phyloP scores from a whole-genome alignment of 1,140 invertebrate species.

The Rhagoletis zephyria region DNA sequence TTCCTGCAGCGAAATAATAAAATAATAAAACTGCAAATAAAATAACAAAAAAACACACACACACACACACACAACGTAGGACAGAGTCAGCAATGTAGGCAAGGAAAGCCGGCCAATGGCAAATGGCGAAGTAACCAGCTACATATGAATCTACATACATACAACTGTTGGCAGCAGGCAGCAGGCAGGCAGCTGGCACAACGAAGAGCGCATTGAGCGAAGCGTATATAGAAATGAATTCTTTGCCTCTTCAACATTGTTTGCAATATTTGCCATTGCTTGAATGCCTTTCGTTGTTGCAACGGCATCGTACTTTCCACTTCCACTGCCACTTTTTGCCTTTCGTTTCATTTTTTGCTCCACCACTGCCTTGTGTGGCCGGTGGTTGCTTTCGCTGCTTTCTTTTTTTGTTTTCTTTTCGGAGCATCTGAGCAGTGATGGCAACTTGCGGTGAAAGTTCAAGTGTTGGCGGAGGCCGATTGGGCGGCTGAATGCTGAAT shows the following conservation, averaged over 20 bases:
- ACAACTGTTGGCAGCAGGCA: no score
- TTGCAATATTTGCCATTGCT: constrained; percentile 46
- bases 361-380: neutral
- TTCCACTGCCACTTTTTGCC: neutral
- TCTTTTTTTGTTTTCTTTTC: constrained; percentile 17
- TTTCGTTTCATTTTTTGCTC: constrained; percentile 21
- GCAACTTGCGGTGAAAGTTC: constrained; percentile 40
- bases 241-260: constrained; percentile 24
- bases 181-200: neutral
- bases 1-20: constrained; percentile 35
- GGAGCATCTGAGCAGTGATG: neutral
- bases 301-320: neutral
- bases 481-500: constrained; percentile 38
- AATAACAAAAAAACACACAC: no score
- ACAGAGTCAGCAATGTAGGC: no score
- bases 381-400: neutral
- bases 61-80: neutral
- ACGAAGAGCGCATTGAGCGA: neutral
- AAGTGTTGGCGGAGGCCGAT: constrained; percentile 50
- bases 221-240: constrained; percentile 34
- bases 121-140: neutral
- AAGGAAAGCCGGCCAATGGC: neutral
- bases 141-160: no score
- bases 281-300: constrained; percentile 35
- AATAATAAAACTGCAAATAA: constrained; percentile 38